phyloP scores from a whole-genome alignment of 2,888 invertebrate species.

The Gymnoscelis rufifasciata region DNA sequence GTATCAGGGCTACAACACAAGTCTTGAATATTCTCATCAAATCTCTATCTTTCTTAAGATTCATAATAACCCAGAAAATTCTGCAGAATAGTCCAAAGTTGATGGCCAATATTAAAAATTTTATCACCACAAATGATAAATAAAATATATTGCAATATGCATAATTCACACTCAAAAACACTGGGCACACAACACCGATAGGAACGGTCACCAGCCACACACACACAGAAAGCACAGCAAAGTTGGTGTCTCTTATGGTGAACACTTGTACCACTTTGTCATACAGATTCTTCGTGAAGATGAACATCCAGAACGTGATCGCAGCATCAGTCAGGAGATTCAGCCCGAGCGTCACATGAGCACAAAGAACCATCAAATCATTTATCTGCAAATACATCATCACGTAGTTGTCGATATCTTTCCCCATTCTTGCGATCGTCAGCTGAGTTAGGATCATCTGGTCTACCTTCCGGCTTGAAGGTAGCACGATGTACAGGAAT shows the following conservation, averaged over 20 bases:
- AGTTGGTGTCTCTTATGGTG: constrained; percentile 32
- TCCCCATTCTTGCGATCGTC: constrained; percentile 44
- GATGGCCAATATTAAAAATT: constrained; percentile 34
- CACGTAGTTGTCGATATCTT: constrained; percentile 42
- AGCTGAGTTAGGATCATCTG: constrained; percentile 51
- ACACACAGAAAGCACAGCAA: constrained; percentile 31
- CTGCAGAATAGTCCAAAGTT: constrained; percentile 49
- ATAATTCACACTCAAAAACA: constrained; percentile 4
- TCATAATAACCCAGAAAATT: constrained; percentile 44
- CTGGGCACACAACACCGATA: constrained; percentile 31
- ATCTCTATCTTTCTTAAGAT: constrained; percentile 16
- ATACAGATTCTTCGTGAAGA: constrained; percentile 57
- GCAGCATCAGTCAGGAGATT: constrained; percentile 47
- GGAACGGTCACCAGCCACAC: constrained; percentile 44
- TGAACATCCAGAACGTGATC: constrained; percentile 52
- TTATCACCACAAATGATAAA: constrained; percentile 37
- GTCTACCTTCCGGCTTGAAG: constrained; percentile 48
- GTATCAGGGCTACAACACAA: constrained; percentile 41
- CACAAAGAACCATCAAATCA: constrained; percentile 10
- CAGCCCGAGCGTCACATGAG: constrained; percentile 15
- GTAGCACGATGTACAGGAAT: constrained; percentile 32
- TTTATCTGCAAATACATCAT: constrained; percentile 20
- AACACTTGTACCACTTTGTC: constrained; percentile 58
- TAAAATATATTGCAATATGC: constrained; percentile 29
- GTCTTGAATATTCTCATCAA: constrained; percentile 27